Evolutionary conservation across 2,797 vertebrate genomes (phyloP).

Genomic region (Busarellus nigricollis): DNA sequence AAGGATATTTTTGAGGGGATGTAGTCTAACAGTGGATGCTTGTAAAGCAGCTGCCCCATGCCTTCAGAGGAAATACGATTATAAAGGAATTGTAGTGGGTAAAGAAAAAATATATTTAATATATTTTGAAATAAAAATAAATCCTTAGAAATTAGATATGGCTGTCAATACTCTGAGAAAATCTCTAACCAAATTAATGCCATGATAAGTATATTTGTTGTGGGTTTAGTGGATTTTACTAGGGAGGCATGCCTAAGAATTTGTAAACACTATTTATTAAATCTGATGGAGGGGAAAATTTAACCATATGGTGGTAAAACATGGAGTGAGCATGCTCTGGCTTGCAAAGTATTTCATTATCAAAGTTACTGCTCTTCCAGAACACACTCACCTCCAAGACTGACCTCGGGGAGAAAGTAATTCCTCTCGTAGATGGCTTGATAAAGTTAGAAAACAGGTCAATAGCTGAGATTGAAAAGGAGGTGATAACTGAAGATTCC

Average conservation of each 20-base stretch:
- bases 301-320: constrained; percentile 15
- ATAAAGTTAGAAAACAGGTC: background rate
- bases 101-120: constrained; percentile 49
- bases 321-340: background rate
- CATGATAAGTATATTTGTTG: constrained; percentile 37
- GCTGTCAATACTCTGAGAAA: constrained; percentile 53
- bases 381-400: background rate
- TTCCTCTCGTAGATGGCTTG: background rate
- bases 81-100: constrained; percentile 33
- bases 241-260: constrained; percentile 50
- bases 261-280: constrained; percentile 58
- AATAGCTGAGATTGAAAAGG: background rate
- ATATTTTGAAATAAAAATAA: constrained; percentile 59
- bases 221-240: constrained; percentile 35
- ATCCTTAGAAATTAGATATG: constrained; percentile 59
- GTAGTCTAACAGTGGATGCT: background rate
- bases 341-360: background rate
- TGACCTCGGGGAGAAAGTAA: background rate
- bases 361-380: background rate
- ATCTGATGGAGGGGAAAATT: constrained; percentile 36
- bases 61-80: constrained; percentile 19
- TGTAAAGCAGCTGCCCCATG: constrained; percentile 1
- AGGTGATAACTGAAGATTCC: background rate
- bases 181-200: constrained; percentile 58
- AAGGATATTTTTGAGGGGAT: constrained; percentile 11